Evolutionary conservation across 2,888 invertebrate species (phyloP).

Genomic region (Drosophila pullipes): DNA sequence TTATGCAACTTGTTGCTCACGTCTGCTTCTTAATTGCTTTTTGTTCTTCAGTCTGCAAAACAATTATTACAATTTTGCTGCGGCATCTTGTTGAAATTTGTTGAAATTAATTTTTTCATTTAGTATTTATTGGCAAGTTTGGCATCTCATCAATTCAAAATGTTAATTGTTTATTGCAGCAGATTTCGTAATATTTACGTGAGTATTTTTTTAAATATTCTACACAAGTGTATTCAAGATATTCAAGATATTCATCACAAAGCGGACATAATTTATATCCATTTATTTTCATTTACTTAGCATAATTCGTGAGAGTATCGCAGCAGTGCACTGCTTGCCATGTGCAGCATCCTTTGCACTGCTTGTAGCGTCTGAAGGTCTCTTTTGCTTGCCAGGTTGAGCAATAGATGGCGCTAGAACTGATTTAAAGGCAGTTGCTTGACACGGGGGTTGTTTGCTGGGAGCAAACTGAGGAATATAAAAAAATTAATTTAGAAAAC

Average conservation of each 20-base stretch:
- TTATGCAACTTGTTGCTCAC: constrained; percentile 63
- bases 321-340: constrained; percentile 57
- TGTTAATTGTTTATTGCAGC: constrained; percentile 51
- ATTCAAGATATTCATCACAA: background rate
- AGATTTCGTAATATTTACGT: constrained; percentile 17
- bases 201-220: constrained; percentile 9
- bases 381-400: constrained; percentile 35
- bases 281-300: constrained; percentile 10
- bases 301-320: too few species aligned
- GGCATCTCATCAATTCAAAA: constrained; percentile 34
- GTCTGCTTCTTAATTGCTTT: constrained; percentile 77
- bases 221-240: constrained; percentile 21
- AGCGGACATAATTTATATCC: constrained; percentile 9
- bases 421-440: background rate
- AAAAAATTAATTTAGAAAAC: background rate
- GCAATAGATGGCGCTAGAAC: constrained; percentile 61
- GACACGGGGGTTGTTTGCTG: background rate
- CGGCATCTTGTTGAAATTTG: constrained; percentile 57
- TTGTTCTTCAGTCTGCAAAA: constrained; percentile 57
- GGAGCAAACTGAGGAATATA: background rate
- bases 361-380: constrained; percentile 42
- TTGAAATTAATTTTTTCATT: constrained; percentile 73
- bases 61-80: constrained; percentile 57
- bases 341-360: constrained; percentile 62
- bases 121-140: constrained; percentile 56